Evolutionary conservation across 2,797 vertebrate genomes (phyloP).

Genomic region (Adrianichthys oophorus): DNA sequence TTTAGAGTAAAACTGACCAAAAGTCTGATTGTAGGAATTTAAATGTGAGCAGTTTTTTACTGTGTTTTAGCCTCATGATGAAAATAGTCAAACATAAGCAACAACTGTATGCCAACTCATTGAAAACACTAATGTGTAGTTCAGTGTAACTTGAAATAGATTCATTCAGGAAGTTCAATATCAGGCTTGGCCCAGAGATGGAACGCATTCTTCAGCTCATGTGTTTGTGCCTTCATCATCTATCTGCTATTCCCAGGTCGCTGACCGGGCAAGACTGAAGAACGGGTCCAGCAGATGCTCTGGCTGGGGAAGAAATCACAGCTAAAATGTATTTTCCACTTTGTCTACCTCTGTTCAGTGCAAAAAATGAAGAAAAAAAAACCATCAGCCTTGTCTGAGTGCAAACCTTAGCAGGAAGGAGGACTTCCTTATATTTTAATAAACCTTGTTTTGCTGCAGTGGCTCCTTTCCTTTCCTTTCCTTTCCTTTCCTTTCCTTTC

Average conservation of each 20-base stretch:
- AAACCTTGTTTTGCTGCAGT: not conserved
- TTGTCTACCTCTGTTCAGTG: slow-evolving; percentile 9
- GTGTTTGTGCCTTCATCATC: slow-evolving; percentile 33
- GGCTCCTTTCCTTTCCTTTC: not conserved
- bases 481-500: not conserved
- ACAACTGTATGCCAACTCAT: too few relatives aligned
- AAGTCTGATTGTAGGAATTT: too few relatives aligned
- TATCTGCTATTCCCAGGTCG: slow-evolving; percentile 33
- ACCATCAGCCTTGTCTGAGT: slow-evolving; percentile 13
- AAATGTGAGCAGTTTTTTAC: too few relatives aligned
- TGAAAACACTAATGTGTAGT: too few relatives aligned
- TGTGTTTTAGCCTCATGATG: too few relatives aligned
- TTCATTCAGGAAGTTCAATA: too few relatives aligned
- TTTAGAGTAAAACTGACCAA: too few relatives aligned
- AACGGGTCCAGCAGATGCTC: slow-evolving; percentile 38
- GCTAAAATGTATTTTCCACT: slow-evolving; percentile 34
- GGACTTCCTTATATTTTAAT: slow-evolving; percentile 6
- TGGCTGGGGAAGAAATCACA: slow-evolving; percentile 21
- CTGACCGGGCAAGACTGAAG: slow-evolving; percentile 25
- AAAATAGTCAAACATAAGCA: too few relatives aligned
- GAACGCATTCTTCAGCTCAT: slow-evolving; percentile 34
- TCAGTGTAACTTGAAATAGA: too few relatives aligned
- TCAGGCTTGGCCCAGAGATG: slow-evolving; percentile 19
- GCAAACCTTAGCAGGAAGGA: not conserved
- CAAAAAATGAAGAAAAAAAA: slow-evolving; percentile 5